Conservation (phyloP, 2,888 invertebrate genomes). For the Oligia fasciuncula region DNA sequence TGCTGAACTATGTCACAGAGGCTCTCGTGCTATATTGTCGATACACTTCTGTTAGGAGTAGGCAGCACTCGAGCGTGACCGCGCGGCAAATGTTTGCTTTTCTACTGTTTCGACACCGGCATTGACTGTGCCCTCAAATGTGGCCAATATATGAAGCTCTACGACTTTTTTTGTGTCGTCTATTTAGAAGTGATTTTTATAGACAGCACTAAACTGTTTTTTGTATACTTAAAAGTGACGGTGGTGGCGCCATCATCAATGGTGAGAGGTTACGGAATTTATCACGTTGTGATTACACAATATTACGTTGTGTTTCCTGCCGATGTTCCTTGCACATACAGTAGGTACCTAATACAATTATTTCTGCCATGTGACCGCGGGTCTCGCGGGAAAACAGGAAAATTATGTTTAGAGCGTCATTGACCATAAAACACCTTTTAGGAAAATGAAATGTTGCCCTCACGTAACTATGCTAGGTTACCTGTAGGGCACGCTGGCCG, state of each 20-base stretch:
- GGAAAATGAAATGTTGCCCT: neutral
- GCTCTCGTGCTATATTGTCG: neutral
- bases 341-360: neutral
- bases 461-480: slow-evolving; percentile 57
- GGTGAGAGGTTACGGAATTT: no score
- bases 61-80: slow-evolving; percentile 26
- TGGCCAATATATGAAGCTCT: slow-evolving; percentile 1
- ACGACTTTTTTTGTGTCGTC: neutral
- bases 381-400: neutral
- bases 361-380: neutral
- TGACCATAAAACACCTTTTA: neutral
- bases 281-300: neutral
- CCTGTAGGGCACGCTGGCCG: slow-evolving; percentile 90
- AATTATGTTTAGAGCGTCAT: neutral
- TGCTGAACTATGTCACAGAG: neutral
- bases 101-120: slow-evolving; percentile 18
- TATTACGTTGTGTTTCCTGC: neutral
- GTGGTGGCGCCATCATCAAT: neutral
- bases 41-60: slow-evolving; percentile 9
- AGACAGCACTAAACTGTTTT: neutral
- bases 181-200: neutral
- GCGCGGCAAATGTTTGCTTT: slow-evolving; percentile 5
- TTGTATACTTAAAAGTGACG: neutral
- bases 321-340: neutral
- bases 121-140: neutral